Evolutionary conservation across 1,140 invertebrate genomes (phyloP), one percentile per base, ranked within the genome.

Genomic region (Mercenaria mercenaria): DNA sequence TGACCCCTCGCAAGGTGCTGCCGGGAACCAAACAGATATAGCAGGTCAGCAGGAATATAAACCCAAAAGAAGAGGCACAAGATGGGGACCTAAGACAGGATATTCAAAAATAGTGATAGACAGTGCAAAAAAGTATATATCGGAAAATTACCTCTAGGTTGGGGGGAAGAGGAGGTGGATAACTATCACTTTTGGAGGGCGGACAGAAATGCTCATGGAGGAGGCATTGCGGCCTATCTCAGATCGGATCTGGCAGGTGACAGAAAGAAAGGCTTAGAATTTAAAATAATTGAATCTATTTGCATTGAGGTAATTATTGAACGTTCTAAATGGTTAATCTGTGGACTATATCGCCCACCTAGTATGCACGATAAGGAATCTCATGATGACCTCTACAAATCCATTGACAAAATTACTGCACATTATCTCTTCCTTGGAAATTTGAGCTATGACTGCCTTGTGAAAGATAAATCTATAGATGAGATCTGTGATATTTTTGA

Each of bases 301-400:
- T 69, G 64, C 34, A 47, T 84, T 47, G 81, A 84, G 61, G 81
- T 84, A 84, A 84, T 84, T n/a, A 41, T 83, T 8, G 59, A 83
- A 64, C 4, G 29, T 18, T 83, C 80, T 26, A 83, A 83, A 83
- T 83, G 59, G 80, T 26, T 67, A 41, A 67, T 83, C 8, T 83
- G 32, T 23, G 52, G 52, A 23, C 41, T 67, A 18, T 83, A 83
- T 67, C 34, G 59, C 6, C 52, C 59, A 43, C 80, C 61, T 6
- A 67, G 37, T 26, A 11, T 83, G 34, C 64, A 41, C 1, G 59
- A 83, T 34, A 64, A 26, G 23, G 80, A 83, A 11, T 83, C 39
- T 64, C 8, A 4, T 83, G 80, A 67, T 83, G 61, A 83, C 26
- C 37, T 37, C 2, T 64, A 83, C 41, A 67, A 67, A 26, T 67